Percentiles rank a stretch among this genome's conserved stretches.
Evolutionary conservation across 1,140 invertebrate species (phyloP).

Genomic region (Campoletis sonorensis): DNA sequence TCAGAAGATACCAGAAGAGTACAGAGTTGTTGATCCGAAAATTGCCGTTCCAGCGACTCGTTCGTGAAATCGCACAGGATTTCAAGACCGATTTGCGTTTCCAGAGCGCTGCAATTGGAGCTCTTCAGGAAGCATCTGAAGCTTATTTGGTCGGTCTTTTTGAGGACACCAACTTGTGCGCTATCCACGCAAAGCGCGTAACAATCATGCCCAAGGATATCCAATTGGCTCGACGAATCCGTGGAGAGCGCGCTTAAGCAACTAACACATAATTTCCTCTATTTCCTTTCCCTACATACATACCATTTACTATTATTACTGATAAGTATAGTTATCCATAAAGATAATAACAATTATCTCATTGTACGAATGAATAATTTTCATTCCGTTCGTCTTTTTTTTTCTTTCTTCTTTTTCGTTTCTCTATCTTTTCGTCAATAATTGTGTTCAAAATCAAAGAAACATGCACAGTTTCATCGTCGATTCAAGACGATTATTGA

Average conservation of each 20-base stretch:
- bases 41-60: slow-evolving; percentile 90
- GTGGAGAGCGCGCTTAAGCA: slow-evolving; percentile 87
- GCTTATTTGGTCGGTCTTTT: slow-evolving; percentile 93
- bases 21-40: slow-evolving; percentile 92
- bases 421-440: not conserved
- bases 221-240: slow-evolving; percentile 91
- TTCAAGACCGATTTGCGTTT: slow-evolving; percentile 89
- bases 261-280: slow-evolving; percentile 47
- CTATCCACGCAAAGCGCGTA: slow-evolving; percentile 94
- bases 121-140: slow-evolving; percentile 88
- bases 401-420: too few species aligned
- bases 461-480: not conserved
- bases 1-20: slow-evolving; percentile 86
- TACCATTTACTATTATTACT: slow-evolving; percentile 70
- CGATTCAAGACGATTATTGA: not conserved
- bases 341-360: slow-evolving; percentile 51
- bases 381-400: slow-evolving; percentile 55
- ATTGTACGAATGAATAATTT: slow-evolving; percentile 47
- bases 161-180: slow-evolving; percentile 95
- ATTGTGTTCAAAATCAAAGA: not conserved
- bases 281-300: slow-evolving; percentile 56
- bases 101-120: slow-evolving; percentile 88
- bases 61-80: slow-evolving; percentile 92
- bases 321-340: slow-evolving; percentile 62
- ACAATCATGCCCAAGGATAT: slow-evolving; percentile 98